A percentile compares a stretch with the other conserved stretches of the same genome.
These are phyloP conservation scores for Brachypodius melanocephalos DNA, from an alignment of 2,113 vertebrate species.

Conservation along the genomic window DNA sequence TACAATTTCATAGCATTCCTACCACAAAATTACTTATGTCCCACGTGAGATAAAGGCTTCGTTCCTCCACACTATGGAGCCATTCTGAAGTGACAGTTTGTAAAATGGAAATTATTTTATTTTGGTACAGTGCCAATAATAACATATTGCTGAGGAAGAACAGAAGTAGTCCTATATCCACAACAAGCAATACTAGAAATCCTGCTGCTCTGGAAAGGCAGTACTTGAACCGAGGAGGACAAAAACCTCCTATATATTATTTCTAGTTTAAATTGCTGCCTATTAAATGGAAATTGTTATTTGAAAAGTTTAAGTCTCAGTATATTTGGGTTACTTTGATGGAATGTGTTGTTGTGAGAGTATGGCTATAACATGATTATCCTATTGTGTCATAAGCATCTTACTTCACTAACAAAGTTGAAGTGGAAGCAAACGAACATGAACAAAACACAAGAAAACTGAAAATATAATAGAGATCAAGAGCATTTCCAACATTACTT, in stretches of 20 bases:
- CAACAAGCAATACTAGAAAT: not conserved
- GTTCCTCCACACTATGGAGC: not conserved
- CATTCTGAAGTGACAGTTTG: not conserved
- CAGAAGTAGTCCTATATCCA: not conserved
- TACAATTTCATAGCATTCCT: not conserved
- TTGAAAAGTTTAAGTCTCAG: not conserved
- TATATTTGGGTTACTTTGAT: not conserved
- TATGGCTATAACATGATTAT: not conserved
- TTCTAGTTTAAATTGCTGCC: not conserved
- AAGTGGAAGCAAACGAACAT: not conserved
- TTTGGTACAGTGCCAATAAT: not conserved
- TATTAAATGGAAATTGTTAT: not conserved
- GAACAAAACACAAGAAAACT: not conserved
- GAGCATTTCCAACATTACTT: not conserved
- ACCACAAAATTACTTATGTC: not conserved
- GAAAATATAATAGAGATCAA: not conserved
- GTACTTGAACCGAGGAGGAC: not conserved
- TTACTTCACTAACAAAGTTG: not conserved
- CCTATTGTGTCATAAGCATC: not conserved
- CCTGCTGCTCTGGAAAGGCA: not conserved
- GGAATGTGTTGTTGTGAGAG: not conserved
- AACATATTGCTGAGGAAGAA: not conserved
- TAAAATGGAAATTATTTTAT: not conserved
- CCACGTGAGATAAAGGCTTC: not conserved
- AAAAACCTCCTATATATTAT: not conserved